A percentile compares a stretch with the other conserved stretches of the same genome.
Conservation (phyloP, 1,140 invertebrate species). For the Bombus terrestris region DNA sequence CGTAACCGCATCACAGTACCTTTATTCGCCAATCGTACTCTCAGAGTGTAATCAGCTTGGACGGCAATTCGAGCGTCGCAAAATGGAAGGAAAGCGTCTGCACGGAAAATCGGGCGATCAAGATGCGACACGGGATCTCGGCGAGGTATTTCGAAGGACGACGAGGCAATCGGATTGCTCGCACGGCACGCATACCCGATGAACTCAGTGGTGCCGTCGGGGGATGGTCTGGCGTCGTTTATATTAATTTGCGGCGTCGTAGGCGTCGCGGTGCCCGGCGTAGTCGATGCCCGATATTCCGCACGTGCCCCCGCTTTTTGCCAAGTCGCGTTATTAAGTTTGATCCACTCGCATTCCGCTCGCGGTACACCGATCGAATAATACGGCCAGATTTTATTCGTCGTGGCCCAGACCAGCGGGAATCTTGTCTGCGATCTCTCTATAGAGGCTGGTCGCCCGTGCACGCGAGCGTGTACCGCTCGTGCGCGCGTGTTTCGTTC, state of each 20-base stretch:
- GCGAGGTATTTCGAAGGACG: constrained; percentile 59
- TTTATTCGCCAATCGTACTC: not conserved
- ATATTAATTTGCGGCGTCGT: constrained; percentile 75
- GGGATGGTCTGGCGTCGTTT: constrained; percentile 51
- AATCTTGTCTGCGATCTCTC: constrained; percentile 75
- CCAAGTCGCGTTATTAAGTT: constrained; percentile 78
- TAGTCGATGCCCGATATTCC: constrained; percentile 59
- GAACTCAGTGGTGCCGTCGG: constrained; percentile 53
- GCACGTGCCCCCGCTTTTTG: constrained; percentile 70
- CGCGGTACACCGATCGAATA: constrained; percentile 77
- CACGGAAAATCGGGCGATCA: constrained; percentile 54
- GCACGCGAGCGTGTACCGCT: not conserved
- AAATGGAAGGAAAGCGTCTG: constrained; percentile 29
- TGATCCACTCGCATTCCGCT: constrained; percentile 78
- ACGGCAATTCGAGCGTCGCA: not conserved
- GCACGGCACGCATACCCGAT: constrained; percentile 70
- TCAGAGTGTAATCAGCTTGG: constrained; percentile 12
- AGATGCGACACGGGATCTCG: constrained; percentile 56
- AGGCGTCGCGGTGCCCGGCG: constrained; percentile 68
- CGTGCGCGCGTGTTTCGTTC: not conserved
- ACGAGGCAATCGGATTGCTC: constrained; percentile 67
- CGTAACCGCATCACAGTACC: too few relatives aligned
- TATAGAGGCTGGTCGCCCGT: constrained; percentile 55
- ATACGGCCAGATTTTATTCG: constrained; percentile 79
- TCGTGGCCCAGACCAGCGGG: constrained; percentile 44